These are phyloP conservation scores for Smithornis capensis DNA, from an alignment of 2,113 vertebrate species.

Conservation along the genomic window DNA sequence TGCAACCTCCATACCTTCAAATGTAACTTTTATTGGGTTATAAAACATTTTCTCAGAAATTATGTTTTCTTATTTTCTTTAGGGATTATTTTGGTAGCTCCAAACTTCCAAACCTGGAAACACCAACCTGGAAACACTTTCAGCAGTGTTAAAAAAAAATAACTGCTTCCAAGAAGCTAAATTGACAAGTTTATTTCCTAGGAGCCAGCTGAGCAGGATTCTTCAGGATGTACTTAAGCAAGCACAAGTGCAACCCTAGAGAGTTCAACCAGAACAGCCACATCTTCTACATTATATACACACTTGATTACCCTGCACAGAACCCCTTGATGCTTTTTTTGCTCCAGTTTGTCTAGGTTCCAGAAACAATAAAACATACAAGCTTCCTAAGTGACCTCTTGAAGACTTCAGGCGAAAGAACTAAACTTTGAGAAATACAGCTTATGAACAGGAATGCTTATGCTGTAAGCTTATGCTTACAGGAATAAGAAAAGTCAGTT, in stretches of 20 bases:
- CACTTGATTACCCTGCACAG: not conserved
- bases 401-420: not conserved
- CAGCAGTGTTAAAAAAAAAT: not conserved
- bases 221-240: not conserved
- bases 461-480: not conserved
- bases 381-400: conserved; percentile 10
- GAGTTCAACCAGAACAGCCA: not conserved
- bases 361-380: conserved; percentile 36
- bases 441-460: too few relatives aligned
- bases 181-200: not conserved
- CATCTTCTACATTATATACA: not conserved
- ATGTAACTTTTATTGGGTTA: not conserved
- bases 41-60: not conserved
- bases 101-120: too few relatives aligned
- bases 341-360: not conserved
- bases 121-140: not conserved
- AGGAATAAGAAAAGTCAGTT: conserved; percentile 18
- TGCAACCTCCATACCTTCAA: not conserved
- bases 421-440: not conserved
- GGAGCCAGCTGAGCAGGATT: not conserved
- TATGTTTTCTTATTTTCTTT: not conserved
- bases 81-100: not conserved
- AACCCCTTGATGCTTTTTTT: not conserved
- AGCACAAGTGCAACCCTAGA: not conserved
- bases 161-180: not conserved